Evolutionary conservation across 23 tunicate genomes (phyloP).

Genomic region (Ciona savignyi): DNA sequence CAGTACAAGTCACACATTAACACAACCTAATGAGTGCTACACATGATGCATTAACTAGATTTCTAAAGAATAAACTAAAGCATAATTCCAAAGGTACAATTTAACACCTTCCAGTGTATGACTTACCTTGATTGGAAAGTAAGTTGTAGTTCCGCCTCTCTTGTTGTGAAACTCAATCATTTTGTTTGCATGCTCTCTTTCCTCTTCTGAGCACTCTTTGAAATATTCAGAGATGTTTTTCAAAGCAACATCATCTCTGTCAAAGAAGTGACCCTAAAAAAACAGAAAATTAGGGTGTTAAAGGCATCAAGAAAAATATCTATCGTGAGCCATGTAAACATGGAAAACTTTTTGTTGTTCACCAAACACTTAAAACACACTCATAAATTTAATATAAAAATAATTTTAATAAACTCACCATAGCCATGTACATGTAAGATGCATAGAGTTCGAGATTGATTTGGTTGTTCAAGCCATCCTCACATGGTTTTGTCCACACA

Average conservation of each 20-base stretch:
- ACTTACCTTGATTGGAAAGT: conserved; percentile 42
- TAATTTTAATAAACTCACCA: conserved; percentile 31
- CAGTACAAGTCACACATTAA: too few species aligned
- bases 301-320: too few species aligned
- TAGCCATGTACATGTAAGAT: conserved; percentile 72
- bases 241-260: conserved; percentile 88
- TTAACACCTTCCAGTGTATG: too few species aligned
- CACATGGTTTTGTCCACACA: conserved; percentile 63
- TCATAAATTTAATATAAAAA: too few species aligned
- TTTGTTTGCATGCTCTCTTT: conserved; percentile 72
- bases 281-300: too few species aligned
- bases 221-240: conserved; percentile 70
- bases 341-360: too few species aligned
- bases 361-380: too few species aligned
- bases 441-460: conserved; percentile 76
- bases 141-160: conserved; percentile 64
- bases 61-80: too few species aligned
- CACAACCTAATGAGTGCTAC: too few species aligned
- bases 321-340: too few species aligned
- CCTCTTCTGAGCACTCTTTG: conserved; percentile 61
- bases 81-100: too few species aligned
- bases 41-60: too few species aligned
- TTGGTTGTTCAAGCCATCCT: conserved; percentile 66
- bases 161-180: conserved; percentile 65
- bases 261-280: conserved; percentile 73